phyloP scores from a whole-genome alignment of 2,113 vertebrate species.

The Sardina pilchardus region DNA sequence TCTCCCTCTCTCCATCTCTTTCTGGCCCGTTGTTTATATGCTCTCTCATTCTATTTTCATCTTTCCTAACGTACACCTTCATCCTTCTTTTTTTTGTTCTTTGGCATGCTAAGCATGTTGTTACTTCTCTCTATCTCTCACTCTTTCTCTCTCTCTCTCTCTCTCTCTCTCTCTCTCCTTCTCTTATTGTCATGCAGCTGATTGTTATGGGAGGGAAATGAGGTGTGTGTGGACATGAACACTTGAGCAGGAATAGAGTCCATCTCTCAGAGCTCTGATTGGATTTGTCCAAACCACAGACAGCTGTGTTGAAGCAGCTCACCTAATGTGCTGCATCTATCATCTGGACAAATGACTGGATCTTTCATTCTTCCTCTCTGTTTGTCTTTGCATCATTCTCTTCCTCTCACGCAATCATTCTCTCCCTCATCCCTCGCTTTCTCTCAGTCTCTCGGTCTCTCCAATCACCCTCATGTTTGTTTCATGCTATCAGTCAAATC shows the following conservation, averaged over 20 bases:
- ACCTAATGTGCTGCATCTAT: background rate
- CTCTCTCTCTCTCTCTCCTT: background rate
- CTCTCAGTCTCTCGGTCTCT: background rate
- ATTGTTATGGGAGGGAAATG: background rate
- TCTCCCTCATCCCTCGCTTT: background rate
- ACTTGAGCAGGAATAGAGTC: background rate
- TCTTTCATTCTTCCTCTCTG: background rate
- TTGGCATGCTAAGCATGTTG: background rate
- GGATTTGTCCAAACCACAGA: background rate
- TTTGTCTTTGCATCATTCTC: background rate
- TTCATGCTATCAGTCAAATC: constrained; percentile 3
- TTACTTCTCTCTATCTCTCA: background rate
- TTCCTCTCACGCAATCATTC: background rate
- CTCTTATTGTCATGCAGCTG: background rate
- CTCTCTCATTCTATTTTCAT: background rate
- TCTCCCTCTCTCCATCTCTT: background rate
- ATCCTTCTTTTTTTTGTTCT: background rate
- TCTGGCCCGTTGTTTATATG: background rate
- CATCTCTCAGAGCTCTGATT: background rate
- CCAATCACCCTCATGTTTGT: background rate
- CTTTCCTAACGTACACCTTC: background rate
- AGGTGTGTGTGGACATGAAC: background rate
- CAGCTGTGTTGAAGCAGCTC: background rate
- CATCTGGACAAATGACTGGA: background rate
- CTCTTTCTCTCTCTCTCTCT: background rate